These are phyloP conservation scores for Melanotaenia nigrans DNA, from an alignment of 2,797 vertebrate genomes.

Conservation along the genomic window DNA sequence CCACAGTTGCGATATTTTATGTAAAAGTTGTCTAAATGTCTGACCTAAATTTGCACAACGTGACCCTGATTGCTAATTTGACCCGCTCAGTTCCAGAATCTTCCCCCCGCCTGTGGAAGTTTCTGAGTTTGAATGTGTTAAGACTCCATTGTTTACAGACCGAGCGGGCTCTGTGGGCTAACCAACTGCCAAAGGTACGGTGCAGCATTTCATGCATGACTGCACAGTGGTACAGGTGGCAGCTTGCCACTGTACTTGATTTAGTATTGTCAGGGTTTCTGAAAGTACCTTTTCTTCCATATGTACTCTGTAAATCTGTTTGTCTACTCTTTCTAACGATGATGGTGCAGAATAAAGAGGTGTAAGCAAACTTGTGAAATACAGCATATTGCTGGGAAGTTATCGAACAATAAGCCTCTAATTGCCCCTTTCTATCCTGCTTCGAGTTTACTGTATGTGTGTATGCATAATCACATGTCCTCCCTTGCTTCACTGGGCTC, in stretches of 20 bases:
- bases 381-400: background rate
- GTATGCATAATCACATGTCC: background rate
- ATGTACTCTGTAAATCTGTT: slow-evolving; percentile 19
- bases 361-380: background rate
- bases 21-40: slow-evolving; percentile 22
- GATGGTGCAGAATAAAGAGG: background rate
- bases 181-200: slow-evolving; percentile 51
- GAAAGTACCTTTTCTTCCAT: slow-evolving; percentile 24
- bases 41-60: slow-evolving; percentile 40
- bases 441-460: background rate
- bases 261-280: slow-evolving; percentile 58
- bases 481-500: slow-evolving; percentile 37
- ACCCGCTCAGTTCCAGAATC: slow-evolving; percentile 25
- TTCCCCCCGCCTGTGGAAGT: slow-evolving; percentile 29
- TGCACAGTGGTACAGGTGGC: slow-evolving; percentile 59
- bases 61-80: slow-evolving; percentile 56
- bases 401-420: background rate
- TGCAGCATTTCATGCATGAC: slow-evolving; percentile 54
- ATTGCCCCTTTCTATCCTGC: background rate
- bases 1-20: background rate
- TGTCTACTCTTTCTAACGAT: background rate
- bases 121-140: slow-evolving; percentile 40
- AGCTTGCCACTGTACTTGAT: slow-evolving; percentile 52
- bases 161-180: slow-evolving; percentile 61
- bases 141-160: slow-evolving; percentile 62